These are phyloP conservation scores for Cosmia trapezina DNA, from an alignment of 2,888 invertebrate species.

Conservation along the genomic window DNA sequence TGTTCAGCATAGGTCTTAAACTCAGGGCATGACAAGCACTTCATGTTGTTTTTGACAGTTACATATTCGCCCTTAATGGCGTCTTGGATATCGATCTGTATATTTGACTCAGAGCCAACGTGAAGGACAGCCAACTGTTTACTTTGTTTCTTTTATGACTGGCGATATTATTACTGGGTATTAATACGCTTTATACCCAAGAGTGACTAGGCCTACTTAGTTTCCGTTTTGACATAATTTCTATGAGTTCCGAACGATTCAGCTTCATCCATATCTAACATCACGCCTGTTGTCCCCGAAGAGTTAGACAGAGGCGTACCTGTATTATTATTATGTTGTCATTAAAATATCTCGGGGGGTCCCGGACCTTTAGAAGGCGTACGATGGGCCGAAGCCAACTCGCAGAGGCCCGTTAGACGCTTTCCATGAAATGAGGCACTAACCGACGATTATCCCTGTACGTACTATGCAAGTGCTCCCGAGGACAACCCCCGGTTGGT, in stretches of 20 bases:
- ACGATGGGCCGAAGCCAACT: too few relatives aligned
- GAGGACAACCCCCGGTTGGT: too few relatives aligned
- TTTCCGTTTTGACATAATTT: neutral
- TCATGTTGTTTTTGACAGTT: neutral
- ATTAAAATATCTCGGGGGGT: too few relatives aligned
- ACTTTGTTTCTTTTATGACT: conserved; percentile 18
- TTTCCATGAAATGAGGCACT: too few relatives aligned
- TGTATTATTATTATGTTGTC: too few relatives aligned
- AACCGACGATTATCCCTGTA: too few relatives aligned
- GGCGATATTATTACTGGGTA: neutral
- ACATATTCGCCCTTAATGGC: conserved; percentile 21
- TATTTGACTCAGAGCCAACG: conserved; percentile 51
- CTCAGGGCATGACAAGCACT: conserved; percentile 28
- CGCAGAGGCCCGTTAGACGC: too few relatives aligned
- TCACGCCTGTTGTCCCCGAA: neutral
- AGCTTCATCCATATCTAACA: neutral
- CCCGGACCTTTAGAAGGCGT: too few relatives aligned
- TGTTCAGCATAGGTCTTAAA: conserved; percentile 4
- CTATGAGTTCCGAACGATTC: neutral
- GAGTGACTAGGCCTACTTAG: neutral
- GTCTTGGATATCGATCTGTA: conserved; percentile 42
- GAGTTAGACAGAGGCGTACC: neutral
- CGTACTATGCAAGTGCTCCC: too few relatives aligned
- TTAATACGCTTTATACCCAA: neutral
- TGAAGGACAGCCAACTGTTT: conserved; percentile 22